phyloP scores from a whole-genome alignment of 1,140 invertebrate species.

The Ladona fulva region DNA sequence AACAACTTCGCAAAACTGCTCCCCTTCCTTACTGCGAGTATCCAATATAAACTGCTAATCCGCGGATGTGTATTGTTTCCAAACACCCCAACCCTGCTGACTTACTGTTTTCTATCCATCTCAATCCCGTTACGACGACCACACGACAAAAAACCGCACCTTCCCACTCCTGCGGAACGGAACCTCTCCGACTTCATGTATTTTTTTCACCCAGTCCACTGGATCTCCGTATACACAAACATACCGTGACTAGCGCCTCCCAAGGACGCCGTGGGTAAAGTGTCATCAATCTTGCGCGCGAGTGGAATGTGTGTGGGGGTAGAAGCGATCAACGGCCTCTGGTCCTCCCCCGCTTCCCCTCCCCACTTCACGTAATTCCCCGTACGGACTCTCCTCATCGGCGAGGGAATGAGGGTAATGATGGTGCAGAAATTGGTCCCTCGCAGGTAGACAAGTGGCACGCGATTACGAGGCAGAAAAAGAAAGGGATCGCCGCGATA shows the following conservation, averaged over 20 bases:
- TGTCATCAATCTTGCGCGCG: neutral
- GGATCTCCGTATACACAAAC: neutral
- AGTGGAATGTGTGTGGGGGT: neutral
- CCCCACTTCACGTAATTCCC: neutral
- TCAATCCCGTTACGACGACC: neutral
- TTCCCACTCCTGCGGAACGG: neutral
- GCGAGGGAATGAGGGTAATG: neutral
- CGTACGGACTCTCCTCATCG: neutral
- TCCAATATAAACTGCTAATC: neutral
- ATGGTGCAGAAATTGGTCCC: neutral
- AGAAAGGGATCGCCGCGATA: neutral
- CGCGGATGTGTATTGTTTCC: neutral
- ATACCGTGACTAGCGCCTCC: neutral
- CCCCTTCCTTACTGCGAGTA: too few relatives aligned
- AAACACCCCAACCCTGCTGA: neutral
- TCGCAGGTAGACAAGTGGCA: neutral
- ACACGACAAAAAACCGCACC: neutral
- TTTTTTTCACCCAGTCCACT: neutral
- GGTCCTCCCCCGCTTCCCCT: neutral
- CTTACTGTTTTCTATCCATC: neutral
- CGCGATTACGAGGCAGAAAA: neutral
- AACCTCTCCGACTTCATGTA: neutral
- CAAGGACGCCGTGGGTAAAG: neutral
- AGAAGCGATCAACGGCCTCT: neutral
- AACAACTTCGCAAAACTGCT: too few relatives aligned